Evolutionary conservation across 2,888 invertebrate species (phyloP).

Genomic region (Cotesia congregata): DNA sequence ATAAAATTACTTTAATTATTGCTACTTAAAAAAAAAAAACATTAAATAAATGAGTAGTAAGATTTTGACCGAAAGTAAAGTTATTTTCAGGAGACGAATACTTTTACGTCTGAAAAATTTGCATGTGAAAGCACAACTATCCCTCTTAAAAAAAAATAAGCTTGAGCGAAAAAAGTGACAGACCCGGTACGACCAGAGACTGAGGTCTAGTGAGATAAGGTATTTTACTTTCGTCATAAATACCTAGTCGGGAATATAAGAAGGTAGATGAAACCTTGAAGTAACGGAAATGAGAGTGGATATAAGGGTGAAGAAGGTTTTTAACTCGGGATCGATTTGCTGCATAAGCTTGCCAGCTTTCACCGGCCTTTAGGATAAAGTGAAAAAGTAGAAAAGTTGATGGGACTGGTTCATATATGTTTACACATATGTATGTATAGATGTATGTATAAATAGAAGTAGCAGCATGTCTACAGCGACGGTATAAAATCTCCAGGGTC

Average conservation of each 20-base stretch:
- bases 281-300: constrained; percentile 6
- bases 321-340: constrained; percentile 56
- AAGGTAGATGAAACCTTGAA: neutral
- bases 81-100: constrained; percentile 5
- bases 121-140: constrained; percentile 60
- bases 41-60: neutral
- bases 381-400: constrained; percentile 29
- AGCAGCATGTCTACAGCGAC: neutral
- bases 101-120: constrained; percentile 56
- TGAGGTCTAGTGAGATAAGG: constrained; percentile 42
- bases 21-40: neutral
- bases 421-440: constrained; percentile 19
- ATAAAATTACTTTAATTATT: neutral
- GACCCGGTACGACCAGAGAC: neutral
- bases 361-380: constrained; percentile 29
- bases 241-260: constrained; percentile 53
- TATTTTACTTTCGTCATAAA: constrained; percentile 58
- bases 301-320: constrained; percentile 45
- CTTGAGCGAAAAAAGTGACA: constrained; percentile 18
- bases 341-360: constrained; percentile 45
- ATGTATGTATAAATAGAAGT: constrained; percentile 10
- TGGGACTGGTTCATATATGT: constrained; percentile 9
- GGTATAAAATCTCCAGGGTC: neutral
- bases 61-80: neutral
- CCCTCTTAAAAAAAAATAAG: neutral